These are phyloP conservation scores for Megaceryle maxima DNA, from an alignment of 2,113 vertebrate genomes.

Conservation along the genomic window DNA sequence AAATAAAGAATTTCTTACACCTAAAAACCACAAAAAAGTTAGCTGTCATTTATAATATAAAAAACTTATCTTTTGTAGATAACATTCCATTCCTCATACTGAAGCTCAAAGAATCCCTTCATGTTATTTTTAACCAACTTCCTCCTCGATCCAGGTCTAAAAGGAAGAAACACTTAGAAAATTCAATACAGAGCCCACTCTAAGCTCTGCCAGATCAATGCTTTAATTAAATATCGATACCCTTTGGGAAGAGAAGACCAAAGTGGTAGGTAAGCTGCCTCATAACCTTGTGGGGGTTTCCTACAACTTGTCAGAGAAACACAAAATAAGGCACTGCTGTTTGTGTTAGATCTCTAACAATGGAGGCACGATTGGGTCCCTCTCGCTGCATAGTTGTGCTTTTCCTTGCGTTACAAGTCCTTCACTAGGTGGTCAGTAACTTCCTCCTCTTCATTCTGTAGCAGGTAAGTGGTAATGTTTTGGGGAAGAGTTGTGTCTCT, in stretches of 20 bases:
- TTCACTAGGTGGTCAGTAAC: conserved; percentile 57
- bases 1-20: background rate
- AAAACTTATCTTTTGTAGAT: background rate
- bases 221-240: background rate
- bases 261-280: background rate
- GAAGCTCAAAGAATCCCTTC: conserved; percentile 9
- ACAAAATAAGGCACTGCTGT: background rate
- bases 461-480: conserved; percentile 78
- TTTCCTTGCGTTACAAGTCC: background rate
- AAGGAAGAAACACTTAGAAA: background rate
- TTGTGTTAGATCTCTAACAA: background rate
- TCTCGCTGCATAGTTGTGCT: background rate
- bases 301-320: background rate
- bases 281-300: background rate
- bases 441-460: conserved; percentile 68
- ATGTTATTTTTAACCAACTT: conserved; percentile 37
- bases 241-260: background rate
- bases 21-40: background rate
- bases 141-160: background rate
- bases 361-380: background rate
- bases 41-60: background rate
- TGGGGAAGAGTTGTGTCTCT: conserved; percentile 53
- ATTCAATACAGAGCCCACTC: background rate
- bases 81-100: background rate
- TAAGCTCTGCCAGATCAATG: background rate